phyloP scores from a whole-genome alignment of 2,113 vertebrate genomes.

The Hemichromis elongatus region DNA sequence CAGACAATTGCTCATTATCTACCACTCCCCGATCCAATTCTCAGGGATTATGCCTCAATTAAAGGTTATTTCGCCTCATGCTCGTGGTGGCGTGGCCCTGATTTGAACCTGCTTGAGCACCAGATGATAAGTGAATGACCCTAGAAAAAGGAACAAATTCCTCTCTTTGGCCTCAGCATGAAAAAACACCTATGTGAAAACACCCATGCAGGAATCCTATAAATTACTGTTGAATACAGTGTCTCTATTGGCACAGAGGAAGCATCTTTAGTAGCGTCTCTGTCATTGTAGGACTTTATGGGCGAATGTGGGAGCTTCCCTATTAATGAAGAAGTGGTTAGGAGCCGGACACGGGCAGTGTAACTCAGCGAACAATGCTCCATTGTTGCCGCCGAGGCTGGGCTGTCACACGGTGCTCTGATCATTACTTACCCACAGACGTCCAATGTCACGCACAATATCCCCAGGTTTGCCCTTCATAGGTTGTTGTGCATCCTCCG shows the following conservation, averaged over 20 bases:
- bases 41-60: constrained; percentile 59
- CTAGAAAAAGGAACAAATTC: constrained; percentile 17
- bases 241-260: constrained; percentile 19
- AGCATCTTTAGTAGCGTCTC: background rate
- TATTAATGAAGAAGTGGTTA: constrained; percentile 49
- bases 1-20: constrained; percentile 64
- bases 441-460: constrained; percentile 61
- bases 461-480: constrained; percentile 69
- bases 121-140: constrained; percentile 42
- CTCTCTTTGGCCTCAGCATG: constrained; percentile 25
- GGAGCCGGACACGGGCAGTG: constrained; percentile 9
- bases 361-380: constrained; percentile 47
- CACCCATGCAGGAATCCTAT: constrained; percentile 20
- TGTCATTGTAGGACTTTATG: background rate
- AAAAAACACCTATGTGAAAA: constrained; percentile 40
- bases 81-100: constrained; percentile 35
- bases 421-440: constrained; percentile 60
- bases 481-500: constrained; percentile 58
- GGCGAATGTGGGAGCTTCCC: constrained; percentile 9
- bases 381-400: constrained; percentile 31
- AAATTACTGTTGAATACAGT: constrained; percentile 37
- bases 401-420: constrained; percentile 44
- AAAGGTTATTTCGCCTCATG: constrained; percentile 52
- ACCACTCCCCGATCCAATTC: constrained; percentile 44
- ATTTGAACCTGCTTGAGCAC: constrained; percentile 51